Evolutionary conservation across 2,113 vertebrate species (phyloP), one percentile per base, ranked within the genome.

Genomic region (Hypanus sabinus): DNA sequence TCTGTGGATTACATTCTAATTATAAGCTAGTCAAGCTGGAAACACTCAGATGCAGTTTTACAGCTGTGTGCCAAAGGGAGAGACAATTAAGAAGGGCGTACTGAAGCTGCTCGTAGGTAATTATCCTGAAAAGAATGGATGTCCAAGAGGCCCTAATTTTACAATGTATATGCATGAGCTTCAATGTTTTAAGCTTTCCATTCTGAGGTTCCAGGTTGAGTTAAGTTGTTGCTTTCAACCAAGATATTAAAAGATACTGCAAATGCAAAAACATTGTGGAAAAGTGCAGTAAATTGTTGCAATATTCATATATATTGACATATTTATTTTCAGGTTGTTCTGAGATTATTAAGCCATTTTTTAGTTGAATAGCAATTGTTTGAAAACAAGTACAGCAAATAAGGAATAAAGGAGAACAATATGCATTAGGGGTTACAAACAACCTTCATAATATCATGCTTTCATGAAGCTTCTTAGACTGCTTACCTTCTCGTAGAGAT

Each of bases 1-100:
- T 93, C 91, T 22, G 38, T 75, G 70, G 91, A 93, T 93, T 73
- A 93, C 91, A 73, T 93, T 93, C 73, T 93, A 93, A 71, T 93
- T 93, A 75, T 73, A 93, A 71, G 36, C 24, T 30, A 38, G 68
- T 73, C 91, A 93, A 73, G 91, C 70, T 93, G 73, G 68, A 93
- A 93, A 93, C 10, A 24, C 33, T 55, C 8, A 46, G 38, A 68
- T 36, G 68, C 27, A 20, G 68, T 18, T 38, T 75, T 73, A 73
- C 70, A 46, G 91, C 24, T 30, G 38, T n/a, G 85, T 93, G 91
- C 70, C 70, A 93, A 55, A 75, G 91, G 38, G 70, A 30, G 5
- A 38, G 24, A 22, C 68, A 75, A 27, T 75, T 93, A 93, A 93
- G 73, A 68, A 75, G 70, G 22, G 38, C 20, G 38, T 5, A 0